phyloP scores from a whole-genome alignment of 1,140 invertebrate species.

The Rhagoletis zephyria region DNA sequence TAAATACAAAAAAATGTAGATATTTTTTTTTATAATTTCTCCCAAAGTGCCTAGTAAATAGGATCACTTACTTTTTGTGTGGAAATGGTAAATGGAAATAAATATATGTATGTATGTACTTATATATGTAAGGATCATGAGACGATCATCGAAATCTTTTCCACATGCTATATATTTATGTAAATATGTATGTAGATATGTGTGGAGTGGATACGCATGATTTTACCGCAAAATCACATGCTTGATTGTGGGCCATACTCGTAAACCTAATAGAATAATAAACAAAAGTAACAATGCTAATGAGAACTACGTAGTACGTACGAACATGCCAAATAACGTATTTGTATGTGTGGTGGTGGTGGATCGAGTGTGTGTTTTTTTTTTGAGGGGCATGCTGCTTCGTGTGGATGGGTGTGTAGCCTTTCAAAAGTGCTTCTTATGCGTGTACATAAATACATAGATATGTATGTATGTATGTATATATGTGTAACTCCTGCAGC shows the following conservation, averaged over 20 bases:
- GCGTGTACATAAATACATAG: no score
- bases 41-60: not conserved
- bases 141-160: not conserved
- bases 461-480: no score
- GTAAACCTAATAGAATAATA: constrained; percentile 11
- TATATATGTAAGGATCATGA: not conserved
- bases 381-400: not conserved
- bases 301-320: not conserved
- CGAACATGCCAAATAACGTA: no score
- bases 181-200: no score
- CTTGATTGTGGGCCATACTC: not conserved
- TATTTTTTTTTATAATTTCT: no score
- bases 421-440: no score
- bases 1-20: no score
- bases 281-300: not conserved
- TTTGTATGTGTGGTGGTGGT: not conserved
- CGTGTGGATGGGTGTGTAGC: no score
- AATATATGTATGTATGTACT: not conserved
- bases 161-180: not conserved
- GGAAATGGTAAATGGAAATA: not conserved
- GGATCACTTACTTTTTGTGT: no score
- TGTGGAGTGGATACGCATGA: not conserved
- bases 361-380: not conserved
- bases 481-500: no score
- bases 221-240: not conserved